Conservation (phyloP, 2,797 vertebrate species). For the Oreochromis grahami region DNA sequence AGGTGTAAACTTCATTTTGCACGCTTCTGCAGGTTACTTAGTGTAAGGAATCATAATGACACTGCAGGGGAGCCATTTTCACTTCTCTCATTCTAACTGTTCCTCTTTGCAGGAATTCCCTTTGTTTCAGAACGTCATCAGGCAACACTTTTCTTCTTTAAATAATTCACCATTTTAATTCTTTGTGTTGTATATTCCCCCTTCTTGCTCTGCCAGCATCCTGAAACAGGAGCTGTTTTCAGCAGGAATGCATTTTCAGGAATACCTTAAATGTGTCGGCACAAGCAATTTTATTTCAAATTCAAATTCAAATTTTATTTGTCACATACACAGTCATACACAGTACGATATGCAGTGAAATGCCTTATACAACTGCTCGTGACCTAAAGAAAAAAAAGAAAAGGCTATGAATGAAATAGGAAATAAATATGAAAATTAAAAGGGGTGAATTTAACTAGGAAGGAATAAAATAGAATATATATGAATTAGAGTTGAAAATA, state of each 20-base stretch:
- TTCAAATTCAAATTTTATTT: too few species aligned
- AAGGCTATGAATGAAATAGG: too few species aligned
- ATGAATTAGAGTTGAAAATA: too few species aligned
- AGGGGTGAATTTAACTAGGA: too few species aligned
- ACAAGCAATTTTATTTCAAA: not conserved
- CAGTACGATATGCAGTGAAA: too few species aligned
- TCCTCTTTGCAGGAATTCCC: not conserved
- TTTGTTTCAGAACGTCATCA: not conserved
- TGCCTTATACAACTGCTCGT: too few species aligned
- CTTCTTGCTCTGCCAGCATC: not conserved
- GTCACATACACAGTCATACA: too few species aligned
- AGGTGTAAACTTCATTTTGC: constrained; percentile 40
- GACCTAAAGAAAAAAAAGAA: too few species aligned
- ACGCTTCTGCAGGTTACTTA: not conserved
- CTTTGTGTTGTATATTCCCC: not conserved
- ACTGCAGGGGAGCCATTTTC: not conserved
- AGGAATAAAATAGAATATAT: too few species aligned
- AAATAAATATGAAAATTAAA: too few species aligned
- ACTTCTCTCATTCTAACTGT: not conserved
- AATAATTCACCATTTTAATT: not conserved
- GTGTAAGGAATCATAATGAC: not conserved
- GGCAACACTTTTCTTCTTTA: not conserved
- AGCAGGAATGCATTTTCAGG: not conserved
- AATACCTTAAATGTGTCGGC: not conserved
- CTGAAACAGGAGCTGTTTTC: not conserved